These are phyloP conservation scores for Andrena trimmerana DNA, from an alignment of 2,888 invertebrate genomes.

Conservation along the genomic window DNA sequence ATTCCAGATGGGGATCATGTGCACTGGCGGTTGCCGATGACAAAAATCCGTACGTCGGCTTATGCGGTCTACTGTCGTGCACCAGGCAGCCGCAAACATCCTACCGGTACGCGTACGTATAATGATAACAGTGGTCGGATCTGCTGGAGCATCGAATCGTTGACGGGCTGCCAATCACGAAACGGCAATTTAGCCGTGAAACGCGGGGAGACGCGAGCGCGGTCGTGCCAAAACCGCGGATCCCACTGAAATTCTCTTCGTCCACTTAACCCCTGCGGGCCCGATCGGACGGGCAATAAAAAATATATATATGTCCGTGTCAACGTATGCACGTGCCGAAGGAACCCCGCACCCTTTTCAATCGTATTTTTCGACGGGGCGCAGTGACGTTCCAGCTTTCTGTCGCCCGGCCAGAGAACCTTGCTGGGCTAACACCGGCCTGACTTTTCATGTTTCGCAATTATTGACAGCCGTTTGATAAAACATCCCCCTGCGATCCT, in stretches of 20 bases:
- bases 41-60: conserved; percentile 66
- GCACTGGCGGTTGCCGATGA: conserved; percentile 58
- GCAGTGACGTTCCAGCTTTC: not conserved
- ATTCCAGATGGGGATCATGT: conserved; percentile 65
- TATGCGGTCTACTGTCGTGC: conserved; percentile 59
- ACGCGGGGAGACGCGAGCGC: conserved; percentile 63
- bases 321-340: conserved; percentile 21
- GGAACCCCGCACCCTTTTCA: conserved; percentile 40
- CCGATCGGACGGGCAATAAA: conserved; percentile 19
- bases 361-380: conserved; percentile 13
- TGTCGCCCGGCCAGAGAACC: not conserved
- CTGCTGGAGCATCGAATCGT: conserved; percentile 63
- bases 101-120: conserved; percentile 57
- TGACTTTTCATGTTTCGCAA: not conserved
- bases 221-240: conserved; percentile 60
- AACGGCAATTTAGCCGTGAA: conserved; percentile 72
- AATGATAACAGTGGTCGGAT: conserved; percentile 63
- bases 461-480: not conserved
- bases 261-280: conserved; percentile 58
- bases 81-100: conserved; percentile 59
- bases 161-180: conserved; percentile 72
- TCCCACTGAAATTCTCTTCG: conserved; percentile 63
- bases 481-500: not conserved
- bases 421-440: not conserved
- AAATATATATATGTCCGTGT: conserved; percentile 8